Base-by-base conservation (phyloP, 2,113 vertebrate species). In the Mormyrus lacerda region DNA sequence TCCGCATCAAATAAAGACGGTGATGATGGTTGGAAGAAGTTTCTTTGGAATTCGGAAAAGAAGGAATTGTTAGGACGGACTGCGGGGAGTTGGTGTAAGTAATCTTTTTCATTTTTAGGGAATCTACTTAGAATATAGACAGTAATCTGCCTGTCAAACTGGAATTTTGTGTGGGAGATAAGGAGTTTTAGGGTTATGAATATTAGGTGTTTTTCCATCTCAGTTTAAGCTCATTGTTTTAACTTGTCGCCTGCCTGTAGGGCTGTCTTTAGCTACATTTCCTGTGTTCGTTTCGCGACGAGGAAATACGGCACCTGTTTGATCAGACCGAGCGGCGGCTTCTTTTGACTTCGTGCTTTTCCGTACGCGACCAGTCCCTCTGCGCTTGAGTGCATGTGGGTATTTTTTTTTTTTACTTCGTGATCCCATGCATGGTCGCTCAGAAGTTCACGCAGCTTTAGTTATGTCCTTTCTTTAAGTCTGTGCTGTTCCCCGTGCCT, bases 1-100 rank as follows among this genome's bases (percentile, higher is more conserved):
- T 95, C 97, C 88, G 95, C 94, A 84, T 94, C 95, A 3, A 97
- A 97, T 93, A 98, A 97, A 93, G 96, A 97, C 19, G 93, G 89
- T 10, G 96, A 97, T 89, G 97, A 97, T 85, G 96, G 97, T 86
- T 98, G 97, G 97, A 97, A 94, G 95, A 95, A 90, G 53, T 98
- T 98, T 93, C 11, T 98, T 91, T 98, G 97, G 97, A 97, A 98
- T 94, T 97, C 97, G 1, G 97, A 98, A 91, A 98, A 96, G 93
- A 97, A 93, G 93, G 97, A 98, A 93, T 97, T 98, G 92, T 89
- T 98, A n/a, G 97, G 97, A 92, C 95, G 97, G 27, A 98, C 97
- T 2, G 97, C 97, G 3, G 53, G 94, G 94, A 98, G 97, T 53
- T 98, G 97, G 97, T 94, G 97, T 98, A 94, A 98, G 97, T 97